Percentiles rank a stretch among this genome's conserved stretches.
These are phyloP conservation scores for Carpatolechia fugitivella DNA, from an alignment of 2,888 invertebrate genomes.

Conservation along the genomic window DNA sequence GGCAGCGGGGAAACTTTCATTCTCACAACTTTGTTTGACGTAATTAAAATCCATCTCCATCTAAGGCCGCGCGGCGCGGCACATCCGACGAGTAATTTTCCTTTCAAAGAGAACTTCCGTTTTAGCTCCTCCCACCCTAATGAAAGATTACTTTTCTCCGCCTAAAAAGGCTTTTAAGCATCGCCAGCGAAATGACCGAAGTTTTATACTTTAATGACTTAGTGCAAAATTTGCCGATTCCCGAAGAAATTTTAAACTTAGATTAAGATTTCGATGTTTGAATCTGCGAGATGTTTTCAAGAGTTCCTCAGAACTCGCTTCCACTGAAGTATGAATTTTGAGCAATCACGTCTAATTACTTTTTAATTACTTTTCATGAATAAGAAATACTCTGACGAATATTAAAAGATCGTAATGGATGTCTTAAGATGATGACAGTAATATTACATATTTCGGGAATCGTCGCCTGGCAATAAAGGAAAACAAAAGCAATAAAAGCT, in stretches of 20 bases:
- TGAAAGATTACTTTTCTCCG: conserved; percentile 79
- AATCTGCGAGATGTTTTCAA: conserved; percentile 69
- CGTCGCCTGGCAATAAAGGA: conserved; percentile 17
- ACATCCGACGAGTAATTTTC: conserved; percentile 77
- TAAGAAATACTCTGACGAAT: conserved; percentile 15
- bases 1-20: conserved; percentile 44
- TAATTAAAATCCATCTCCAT: conserved; percentile 77
- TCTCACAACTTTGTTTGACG: conserved; percentile 68
- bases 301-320: conserved; percentile 59
- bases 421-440: background rate
- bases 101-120: conserved; percentile 79
- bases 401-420: conserved; percentile 16
- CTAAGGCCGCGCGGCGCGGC: conserved; percentile 51
- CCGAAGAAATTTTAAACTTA: conserved; percentile 78
- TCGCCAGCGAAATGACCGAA: conserved; percentile 77
- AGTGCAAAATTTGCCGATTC: conserved; percentile 78
- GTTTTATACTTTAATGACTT: conserved; percentile 80
- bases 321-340: conserved; percentile 70
- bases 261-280: conserved; percentile 77
- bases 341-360: conserved; percentile 71
- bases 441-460: conserved; percentile 9
- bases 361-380: conserved; percentile 69
- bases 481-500: conserved; percentile 39
- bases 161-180: conserved; percentile 80
- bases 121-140: conserved; percentile 75